Conservation (phyloP, 2,888 invertebrate species). For the Idaea biselata region DNA sequence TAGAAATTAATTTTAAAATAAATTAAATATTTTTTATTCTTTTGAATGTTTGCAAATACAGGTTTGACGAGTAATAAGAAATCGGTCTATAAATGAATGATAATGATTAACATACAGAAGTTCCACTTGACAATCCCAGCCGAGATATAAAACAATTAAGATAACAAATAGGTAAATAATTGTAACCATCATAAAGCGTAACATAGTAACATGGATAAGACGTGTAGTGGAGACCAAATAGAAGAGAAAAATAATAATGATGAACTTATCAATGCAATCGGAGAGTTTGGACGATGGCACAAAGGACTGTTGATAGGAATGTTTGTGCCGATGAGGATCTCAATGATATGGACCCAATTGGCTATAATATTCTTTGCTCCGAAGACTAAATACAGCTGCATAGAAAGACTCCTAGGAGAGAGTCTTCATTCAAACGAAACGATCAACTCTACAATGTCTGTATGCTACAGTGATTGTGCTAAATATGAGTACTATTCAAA, state of each 20-base stretch:
- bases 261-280: slow-evolving; percentile 27
- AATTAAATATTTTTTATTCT: too few relatives aligned
- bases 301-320: slow-evolving; percentile 77
- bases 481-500: slow-evolving; percentile 78
- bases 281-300: slow-evolving; percentile 84
- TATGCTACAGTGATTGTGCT: slow-evolving; percentile 75
- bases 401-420: slow-evolving; percentile 28
- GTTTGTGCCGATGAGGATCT: slow-evolving; percentile 83
- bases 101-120: too few relatives aligned
- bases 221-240: not conserved
- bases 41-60: too few relatives aligned
- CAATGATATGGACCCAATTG: slow-evolving; percentile 85
- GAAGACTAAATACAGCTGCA: slow-evolving; percentile 73
- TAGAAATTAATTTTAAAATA: too few relatives aligned
- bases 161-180: slow-evolving; percentile 10
- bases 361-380: slow-evolving; percentile 86
- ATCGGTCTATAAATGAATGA: too few relatives aligned
- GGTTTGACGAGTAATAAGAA: too few relatives aligned
- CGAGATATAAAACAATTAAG: slow-evolving; percentile 8
- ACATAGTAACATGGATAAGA: slow-evolving; percentile 6
- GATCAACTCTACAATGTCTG: slow-evolving; percentile 53
- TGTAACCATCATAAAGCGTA: slow-evolving; percentile 6
- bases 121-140: not conserved
- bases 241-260: slow-evolving; percentile 12
- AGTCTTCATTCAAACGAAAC: slow-evolving; percentile 44